phyloP scores from a whole-genome alignment of 92 coral and sea anemone species.

The Chrysogorgia sp. region DNA sequence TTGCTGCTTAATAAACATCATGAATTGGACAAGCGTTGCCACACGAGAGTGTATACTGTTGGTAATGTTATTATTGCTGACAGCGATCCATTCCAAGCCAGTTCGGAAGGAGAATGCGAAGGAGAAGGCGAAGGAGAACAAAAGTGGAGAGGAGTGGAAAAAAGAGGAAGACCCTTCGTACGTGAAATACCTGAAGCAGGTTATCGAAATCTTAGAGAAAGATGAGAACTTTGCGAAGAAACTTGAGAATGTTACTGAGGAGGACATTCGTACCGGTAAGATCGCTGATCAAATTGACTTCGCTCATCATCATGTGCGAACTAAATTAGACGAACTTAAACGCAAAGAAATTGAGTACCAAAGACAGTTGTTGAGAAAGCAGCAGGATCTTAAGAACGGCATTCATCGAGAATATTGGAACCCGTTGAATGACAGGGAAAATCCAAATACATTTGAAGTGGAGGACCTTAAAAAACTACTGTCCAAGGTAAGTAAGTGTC shows the following conservation, averaged over 20 bases:
- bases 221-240: conserved; percentile 87
- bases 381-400: conserved; percentile 86
- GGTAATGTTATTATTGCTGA: neutral
- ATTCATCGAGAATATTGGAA: conserved; percentile 91
- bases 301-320: conserved; percentile 86
- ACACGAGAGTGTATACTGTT: neutral
- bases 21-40: conserved; percentile 7
- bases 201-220: conserved; percentile 89
- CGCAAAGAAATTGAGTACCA: conserved; percentile 94
- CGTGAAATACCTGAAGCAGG: conserved; percentile 94
- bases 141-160: conserved; percentile 49
- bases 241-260: conserved; percentile 94
- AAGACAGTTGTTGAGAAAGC: conserved; percentile 83
- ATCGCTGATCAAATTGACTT: conserved; percentile 92
- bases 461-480: conserved; percentile 86
- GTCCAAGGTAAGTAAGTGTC: conserved; percentile 66
- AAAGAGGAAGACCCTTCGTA: conserved; percentile 81
- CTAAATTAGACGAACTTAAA: conserved; percentile 89
- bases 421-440: conserved; percentile 94
- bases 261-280: conserved; percentile 81
- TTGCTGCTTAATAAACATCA: neutral
- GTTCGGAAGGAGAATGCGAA: conserved; percentile 46
- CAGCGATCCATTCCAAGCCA: conserved; percentile 19
- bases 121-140: conserved; percentile 23
- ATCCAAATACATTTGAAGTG: conserved; percentile 93